phyloP scores from a whole-genome alignment of 2,113 vertebrate genomes.

The Stegastes partitus region DNA sequence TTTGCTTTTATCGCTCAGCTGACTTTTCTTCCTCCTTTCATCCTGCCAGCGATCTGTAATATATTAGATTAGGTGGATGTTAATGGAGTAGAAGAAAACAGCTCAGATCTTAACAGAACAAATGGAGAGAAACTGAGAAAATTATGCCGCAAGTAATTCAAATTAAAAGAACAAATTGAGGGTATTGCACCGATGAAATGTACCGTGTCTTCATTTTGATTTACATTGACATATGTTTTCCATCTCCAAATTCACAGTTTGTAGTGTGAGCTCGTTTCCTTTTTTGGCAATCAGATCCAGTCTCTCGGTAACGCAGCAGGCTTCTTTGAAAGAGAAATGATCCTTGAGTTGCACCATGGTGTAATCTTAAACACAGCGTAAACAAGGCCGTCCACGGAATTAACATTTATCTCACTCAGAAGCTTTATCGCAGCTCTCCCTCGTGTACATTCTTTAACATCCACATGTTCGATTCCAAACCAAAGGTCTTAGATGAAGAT shows the following conservation, averaged over 20 bases:
- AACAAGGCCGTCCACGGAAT: slow-evolving; percentile 29
- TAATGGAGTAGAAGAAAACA: background rate
- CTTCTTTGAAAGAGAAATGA: slow-evolving; percentile 8
- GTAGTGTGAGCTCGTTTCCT: background rate
- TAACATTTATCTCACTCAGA: slow-evolving; percentile 26
- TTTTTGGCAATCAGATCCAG: slow-evolving; percentile 8
- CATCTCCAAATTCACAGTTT: background rate
- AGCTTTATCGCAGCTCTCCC: slow-evolving; percentile 13
- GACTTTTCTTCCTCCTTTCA: background rate
- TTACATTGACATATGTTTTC: background rate
- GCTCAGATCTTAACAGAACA: background rate
- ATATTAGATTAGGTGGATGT: background rate
- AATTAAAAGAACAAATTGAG: background rate
- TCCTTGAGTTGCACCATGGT: background rate
- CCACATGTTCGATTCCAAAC: slow-evolving; percentile 19
- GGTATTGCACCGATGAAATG: too few species aligned
- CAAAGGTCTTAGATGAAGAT: slow-evolving; percentile 18
- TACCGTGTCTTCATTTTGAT: too few species aligned
- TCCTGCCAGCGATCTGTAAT: background rate
- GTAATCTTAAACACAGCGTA: slow-evolving; percentile 25
- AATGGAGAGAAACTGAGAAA: background rate
- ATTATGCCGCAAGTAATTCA: background rate
- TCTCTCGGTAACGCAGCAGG: background rate
- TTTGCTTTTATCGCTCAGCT: background rate
- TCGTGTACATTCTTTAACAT: slow-evolving; percentile 1